Conservation (phyloP, 1,140 invertebrate species). For the Diorhabda elongata region DNA sequence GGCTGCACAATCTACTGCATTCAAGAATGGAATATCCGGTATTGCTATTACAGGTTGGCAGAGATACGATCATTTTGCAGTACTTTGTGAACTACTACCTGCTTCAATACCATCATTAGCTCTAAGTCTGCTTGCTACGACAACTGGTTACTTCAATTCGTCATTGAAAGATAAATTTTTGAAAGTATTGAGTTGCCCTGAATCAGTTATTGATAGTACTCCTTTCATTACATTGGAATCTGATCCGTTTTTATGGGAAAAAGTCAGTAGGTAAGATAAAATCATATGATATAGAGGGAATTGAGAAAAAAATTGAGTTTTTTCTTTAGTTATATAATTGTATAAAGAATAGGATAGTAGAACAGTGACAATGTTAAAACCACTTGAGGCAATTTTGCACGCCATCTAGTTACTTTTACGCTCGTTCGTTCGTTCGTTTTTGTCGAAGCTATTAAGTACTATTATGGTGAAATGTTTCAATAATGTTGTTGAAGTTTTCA, state of each 20-base stretch:
- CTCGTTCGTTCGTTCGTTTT: no score
- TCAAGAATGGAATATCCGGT: constrained; percentile 58
- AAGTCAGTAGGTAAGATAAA: constrained; percentile 46
- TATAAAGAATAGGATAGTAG: no score
- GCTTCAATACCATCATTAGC: constrained; percentile 71
- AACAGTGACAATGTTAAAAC: no score
- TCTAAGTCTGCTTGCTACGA: constrained; percentile 55
- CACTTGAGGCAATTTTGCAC: no score
- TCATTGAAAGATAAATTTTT: constrained; percentile 53
- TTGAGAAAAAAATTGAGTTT: no score
- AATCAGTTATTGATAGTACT: constrained; percentile 30
- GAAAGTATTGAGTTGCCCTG: constrained; percentile 55
- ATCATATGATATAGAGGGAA: no score
- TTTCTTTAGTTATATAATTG: no score
- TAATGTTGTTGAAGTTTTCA: no score
- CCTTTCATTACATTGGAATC: constrained; percentile 53
- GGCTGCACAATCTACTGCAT: constrained; percentile 40
- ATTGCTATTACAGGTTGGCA: constrained; percentile 77
- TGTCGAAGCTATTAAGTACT: no score
- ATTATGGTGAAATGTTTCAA: no score
- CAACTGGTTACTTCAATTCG: constrained; percentile 60
- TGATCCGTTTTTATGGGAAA: constrained; percentile 58
- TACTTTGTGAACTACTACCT: constrained; percentile 88
- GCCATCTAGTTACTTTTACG: no score
- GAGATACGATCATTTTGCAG: constrained; percentile 88